Evolutionary conservation across 2,888 invertebrate species (phyloP), one percentile per base, ranked within the genome.

Genomic region (Odontocolon sp.): DNA sequence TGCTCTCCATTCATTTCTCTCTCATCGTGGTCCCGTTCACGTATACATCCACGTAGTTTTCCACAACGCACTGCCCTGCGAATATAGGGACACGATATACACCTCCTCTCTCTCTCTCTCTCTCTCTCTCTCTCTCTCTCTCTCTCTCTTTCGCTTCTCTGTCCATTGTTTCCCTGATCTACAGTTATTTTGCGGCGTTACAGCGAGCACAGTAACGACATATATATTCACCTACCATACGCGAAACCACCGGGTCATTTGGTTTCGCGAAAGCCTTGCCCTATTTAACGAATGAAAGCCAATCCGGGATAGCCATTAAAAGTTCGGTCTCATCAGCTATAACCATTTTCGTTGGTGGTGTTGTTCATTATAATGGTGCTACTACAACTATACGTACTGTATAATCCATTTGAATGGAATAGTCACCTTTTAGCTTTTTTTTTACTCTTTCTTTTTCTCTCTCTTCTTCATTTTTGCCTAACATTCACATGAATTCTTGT

Each of bases 81-180:
- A 52, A 50, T 45, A 64, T 59, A 45, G n/a, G n/a, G n/a, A n/a
- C n/a, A n/a, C n/a, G n/a, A n/a, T n/a, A n/a, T n/a, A n/a, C n/a
- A n/a, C n/a, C n/a, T n/a, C n/a, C n/a, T n/a, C n/a, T n/a, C n/a
- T n/a, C n/a, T n/a, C n/a, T n/a, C n/a, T n/a, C n/a, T n/a, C n/a
- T n/a, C n/a, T n/a, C n/a, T n/a, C n/a, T n/a, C n/a, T n/a, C n/a
- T n/a, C n/a, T n/a, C n/a, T n/a, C n/a, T n/a, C n/a, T n/a, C n/a
- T n/a, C n/a, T 33, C 18, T 33, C 33, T 33, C 71, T 69, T 72
- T 69, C 69, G 52, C 72, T 63, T 75, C 71, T 3, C 68, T 66
- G 38, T 23, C 59, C 69, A 72, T 77, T 79, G 76, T 79, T 76
- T 73, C 67, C 50, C 52, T 79, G 68, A 77, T 77, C 52, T 74